phyloP scores from a whole-genome alignment of 1,140 invertebrate genomes.

The Drosophila hydei region DNA sequence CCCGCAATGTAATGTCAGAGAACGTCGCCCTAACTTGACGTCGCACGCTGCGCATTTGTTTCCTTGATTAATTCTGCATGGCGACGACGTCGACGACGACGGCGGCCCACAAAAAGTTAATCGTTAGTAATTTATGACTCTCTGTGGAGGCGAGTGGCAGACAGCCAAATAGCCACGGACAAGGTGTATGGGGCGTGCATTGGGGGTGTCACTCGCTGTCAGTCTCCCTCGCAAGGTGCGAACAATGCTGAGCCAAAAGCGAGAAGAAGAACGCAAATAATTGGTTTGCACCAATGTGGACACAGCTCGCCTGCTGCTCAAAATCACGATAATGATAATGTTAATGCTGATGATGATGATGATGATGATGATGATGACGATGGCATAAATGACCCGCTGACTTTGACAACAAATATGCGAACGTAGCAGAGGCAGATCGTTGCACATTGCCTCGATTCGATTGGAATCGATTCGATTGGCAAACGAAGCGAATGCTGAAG shows the following conservation, averaged over 20 bases:
- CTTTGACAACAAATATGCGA: conserved; percentile 50
- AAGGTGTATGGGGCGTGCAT: not conserved
- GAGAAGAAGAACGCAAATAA: conserved; percentile 38
- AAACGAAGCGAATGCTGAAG: not conserved
- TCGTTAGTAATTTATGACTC: conserved; percentile 74
- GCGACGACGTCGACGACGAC: conserved; percentile 2
- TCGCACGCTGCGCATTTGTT: conserved; percentile 50
- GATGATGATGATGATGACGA: conserved; percentile 22
- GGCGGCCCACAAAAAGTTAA: conserved; percentile 62
- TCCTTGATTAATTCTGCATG: conserved; percentile 52
- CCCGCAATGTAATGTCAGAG: conserved; percentile 11
- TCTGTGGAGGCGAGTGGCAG: conserved; percentile 25
- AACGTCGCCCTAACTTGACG: conserved; percentile 1
- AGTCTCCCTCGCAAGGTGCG: conserved; percentile 32
- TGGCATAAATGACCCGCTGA: conserved; percentile 55
- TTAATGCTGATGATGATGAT: not conserved
- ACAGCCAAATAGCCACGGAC: not conserved
- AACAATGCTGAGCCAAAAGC: conserved; percentile 32
- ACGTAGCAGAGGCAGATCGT: conserved; percentile 12
- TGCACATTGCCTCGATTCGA: conserved; percentile 25
- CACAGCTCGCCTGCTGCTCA: conserved; percentile 1
- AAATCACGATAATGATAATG: not conserved
- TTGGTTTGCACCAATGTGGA: conserved; percentile 32
- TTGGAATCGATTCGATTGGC: conserved; percentile 34
- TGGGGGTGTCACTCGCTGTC: not conserved